Evolutionary conservation across 2,888 invertebrate genomes (phyloP), one percentile per base, ranked within the genome.

Genomic region (Cryptosula pallasiana): DNA sequence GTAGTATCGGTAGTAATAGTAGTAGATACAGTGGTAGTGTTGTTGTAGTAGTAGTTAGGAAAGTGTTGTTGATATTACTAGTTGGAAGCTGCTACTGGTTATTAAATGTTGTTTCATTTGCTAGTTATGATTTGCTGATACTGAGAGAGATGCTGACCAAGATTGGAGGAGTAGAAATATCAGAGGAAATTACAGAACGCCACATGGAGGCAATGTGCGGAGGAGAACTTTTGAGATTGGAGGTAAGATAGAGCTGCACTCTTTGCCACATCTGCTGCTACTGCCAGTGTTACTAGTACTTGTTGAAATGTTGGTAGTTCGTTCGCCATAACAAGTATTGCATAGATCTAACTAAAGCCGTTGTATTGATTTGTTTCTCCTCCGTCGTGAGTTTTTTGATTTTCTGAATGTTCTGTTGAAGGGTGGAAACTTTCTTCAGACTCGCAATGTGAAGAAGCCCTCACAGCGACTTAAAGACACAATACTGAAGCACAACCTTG

Each of bases 121-220:
- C 91, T 87, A 96, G 97, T 86, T 88, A 95, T 78, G 88, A 89
- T 78, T 78, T 88, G 78, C 87, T 98, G 35, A 92, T 99, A 77
- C 87, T 99, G 72, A 94, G 97, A 84, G 98, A 99, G 87, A 92
- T 99, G 77, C 94, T 99, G 58, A 95, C 96, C 86, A 98, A 97
- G 87, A 99, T 99, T 98, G 94, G 96, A 0, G 99, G 99, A 0
- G 94, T 99, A 72, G 99, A 99, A 86, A 92, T 96, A 0, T 92
- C 92, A 0, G 95, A 96, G 83, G 96, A 96, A 86, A 91, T 97
- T 88, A 99, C 98, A 0, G 88, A 91, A 29, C 97, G 98, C 80
- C 98, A 99, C 82, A 86, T 99, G 72, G 94, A 95, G 81, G 97
- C 98, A 0, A 92, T 98, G 91, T 91, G 93, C 72, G 99, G 99